Conservation (phyloP, 1,140 invertebrate genomes). For the Brachionus paranguensis region DNA sequence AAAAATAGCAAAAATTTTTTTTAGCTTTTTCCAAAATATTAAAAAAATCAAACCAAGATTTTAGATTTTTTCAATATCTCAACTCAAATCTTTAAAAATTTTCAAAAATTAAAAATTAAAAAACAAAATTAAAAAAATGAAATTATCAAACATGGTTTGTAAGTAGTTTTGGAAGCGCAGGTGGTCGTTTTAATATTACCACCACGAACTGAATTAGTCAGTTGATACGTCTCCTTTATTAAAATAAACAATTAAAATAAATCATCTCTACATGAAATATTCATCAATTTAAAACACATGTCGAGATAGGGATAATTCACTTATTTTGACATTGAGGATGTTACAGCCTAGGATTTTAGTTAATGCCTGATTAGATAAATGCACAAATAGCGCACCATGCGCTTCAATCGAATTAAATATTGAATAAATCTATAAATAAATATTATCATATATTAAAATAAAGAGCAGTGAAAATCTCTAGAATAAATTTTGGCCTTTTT, state of each 20-base stretch:
- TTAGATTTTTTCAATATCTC: too few relatives aligned
- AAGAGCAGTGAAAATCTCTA: background rate
- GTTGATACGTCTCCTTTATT: background rate
- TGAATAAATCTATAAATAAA: background rate
- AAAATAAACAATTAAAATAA: background rate
- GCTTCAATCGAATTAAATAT: background rate
- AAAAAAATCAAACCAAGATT: too few relatives aligned
- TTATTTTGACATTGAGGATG: background rate
- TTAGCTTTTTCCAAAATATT: too few relatives aligned
- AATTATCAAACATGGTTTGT: too few relatives aligned
- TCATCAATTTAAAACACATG: conserved; percentile 2
- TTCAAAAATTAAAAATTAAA: too few relatives aligned
- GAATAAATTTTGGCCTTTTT: background rate
- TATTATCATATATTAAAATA: background rate
- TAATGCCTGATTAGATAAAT: background rate
- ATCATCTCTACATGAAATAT: background rate
- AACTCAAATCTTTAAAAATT: too few relatives aligned
- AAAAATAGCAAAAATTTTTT: too few relatives aligned
- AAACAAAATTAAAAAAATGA: too few relatives aligned
- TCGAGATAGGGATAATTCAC: background rate
- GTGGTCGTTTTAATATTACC: background rate
- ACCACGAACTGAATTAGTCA: background rate
- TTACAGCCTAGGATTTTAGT: background rate
- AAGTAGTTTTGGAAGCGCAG: background rate
- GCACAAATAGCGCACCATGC: background rate